Evolutionary conservation across 2,888 invertebrate species (phyloP), one percentile per base, ranked within the genome.

Genomic region (Boloria euphrosyne): DNA sequence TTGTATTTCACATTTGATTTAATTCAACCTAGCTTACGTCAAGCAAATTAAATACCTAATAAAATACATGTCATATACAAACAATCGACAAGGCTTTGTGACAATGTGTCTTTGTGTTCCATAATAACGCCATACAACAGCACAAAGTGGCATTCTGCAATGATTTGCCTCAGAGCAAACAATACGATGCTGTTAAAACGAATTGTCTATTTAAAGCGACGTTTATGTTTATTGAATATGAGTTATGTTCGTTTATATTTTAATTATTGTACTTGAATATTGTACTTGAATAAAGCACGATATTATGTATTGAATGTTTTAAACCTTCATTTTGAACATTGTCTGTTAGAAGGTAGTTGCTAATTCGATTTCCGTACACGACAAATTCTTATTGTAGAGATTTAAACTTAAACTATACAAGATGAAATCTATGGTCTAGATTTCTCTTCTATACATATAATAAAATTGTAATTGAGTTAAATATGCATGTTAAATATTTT

Each of bases 131-230:
- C 84, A 87, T 87, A 87, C 85, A 79, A 75, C 76, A 78, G 79
- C 83, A 87, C 87, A 86, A 85, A 85, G 84, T 84, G 80, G 79
- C 78, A 82, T 85, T 85, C 80, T 80, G 87, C 86, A 83, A 84
- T 85, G 89, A 89, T 89, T 88, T 88, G 80, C 87, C 84, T 78
- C 83, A 85, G 83, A 84, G 74, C 74, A 73, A 74, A 74, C 70
- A 68, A 69, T 69, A 73, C 77, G 75, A 75, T 73, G 68, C 65
- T 74, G 70, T 63, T 78, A 81, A 81, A 82, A 74, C 72, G 77
- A 83, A 82, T 85, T 84, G 84, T 83, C 81, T 77, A 79, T 82
- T 80, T 73, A 78, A 76, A 76, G 70, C 58, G 70, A 70, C 71
- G 76, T 79, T 80, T 79, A 78, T 77, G 81, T 69, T 77, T 77